These are phyloP conservation scores for Palaemon carinicauda DNA, from an alignment of 1,140 invertebrate species.

Conservation along the genomic window DNA sequence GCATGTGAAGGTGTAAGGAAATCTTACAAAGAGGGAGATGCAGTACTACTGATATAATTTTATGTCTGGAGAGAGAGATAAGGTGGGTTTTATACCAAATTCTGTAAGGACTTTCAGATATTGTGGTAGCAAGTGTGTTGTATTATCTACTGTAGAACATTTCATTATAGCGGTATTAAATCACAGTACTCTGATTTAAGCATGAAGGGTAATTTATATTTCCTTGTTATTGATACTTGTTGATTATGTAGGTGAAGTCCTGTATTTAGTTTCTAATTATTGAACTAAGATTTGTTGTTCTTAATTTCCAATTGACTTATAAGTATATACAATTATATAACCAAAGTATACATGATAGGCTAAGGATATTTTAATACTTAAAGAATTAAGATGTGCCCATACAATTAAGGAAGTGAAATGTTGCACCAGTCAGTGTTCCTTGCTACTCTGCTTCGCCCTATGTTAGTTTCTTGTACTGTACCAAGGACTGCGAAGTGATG, in stretches of 20 bases:
- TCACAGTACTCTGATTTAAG: too few relatives aligned
- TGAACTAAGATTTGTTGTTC: conserved; percentile 41
- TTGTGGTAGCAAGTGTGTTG: too few relatives aligned
- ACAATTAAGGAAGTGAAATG: conserved; percentile 43
- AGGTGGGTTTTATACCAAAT: too few relatives aligned
- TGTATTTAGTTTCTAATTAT: conserved; percentile 36
- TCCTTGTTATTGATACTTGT: conserved; percentile 48
- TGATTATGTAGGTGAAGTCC: conserved; percentile 32
- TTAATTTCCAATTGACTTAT: conserved; percentile 49
- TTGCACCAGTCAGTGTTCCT: conserved; percentile 45
- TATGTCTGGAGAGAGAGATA: too few relatives aligned
- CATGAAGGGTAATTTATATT: background rate
- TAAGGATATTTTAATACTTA: conserved; percentile 55
- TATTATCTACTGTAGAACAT: too few relatives aligned
- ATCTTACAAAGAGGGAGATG: too few relatives aligned
- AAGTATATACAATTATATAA: conserved; percentile 52
- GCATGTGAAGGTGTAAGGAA: too few relatives aligned
- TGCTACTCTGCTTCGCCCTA: conserved; percentile 21
- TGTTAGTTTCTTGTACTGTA: background rate
- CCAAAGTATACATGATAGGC: conserved; percentile 57
- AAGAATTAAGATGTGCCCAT: conserved; percentile 43
- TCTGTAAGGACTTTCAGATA: too few relatives aligned
- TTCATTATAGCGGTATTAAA: too few relatives aligned
- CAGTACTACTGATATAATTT: too few relatives aligned
- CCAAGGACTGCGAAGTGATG: background rate